Evolutionary conservation across 2,113 vertebrate genomes (phyloP).

Genomic region (Empidonax traillii): DNA sequence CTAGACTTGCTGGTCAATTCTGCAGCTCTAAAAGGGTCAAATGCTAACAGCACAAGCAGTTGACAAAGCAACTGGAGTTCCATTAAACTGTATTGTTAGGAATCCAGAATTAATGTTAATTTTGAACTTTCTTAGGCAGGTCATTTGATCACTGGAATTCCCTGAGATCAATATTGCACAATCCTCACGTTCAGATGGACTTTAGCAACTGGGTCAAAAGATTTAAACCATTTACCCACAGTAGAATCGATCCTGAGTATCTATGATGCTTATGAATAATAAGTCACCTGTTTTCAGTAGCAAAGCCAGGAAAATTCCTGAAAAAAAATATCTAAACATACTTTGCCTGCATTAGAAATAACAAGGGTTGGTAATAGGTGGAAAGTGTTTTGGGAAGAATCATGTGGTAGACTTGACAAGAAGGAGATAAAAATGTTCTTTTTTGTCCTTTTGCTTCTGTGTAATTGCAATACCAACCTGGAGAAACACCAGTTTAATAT

Average conservation of each 20-base stretch:
- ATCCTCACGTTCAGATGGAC: background rate
- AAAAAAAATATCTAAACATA: background rate
- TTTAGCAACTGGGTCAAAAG: background rate
- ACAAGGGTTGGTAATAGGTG: background rate
- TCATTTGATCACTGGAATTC: background rate
- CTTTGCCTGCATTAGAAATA: background rate
- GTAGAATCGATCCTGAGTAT: background rate
- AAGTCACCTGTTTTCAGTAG: background rate
- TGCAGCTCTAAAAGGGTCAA: background rate
- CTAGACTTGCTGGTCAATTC: background rate
- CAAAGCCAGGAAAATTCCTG: background rate
- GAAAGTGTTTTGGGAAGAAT: background rate
- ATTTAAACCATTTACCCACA: background rate
- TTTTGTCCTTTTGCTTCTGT: background rate
- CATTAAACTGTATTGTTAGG: background rate
- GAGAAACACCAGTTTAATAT: background rate
- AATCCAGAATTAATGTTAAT: background rate
- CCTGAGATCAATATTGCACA: background rate
- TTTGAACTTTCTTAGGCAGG: background rate
- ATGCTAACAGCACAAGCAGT: background rate
- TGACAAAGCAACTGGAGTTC: background rate
- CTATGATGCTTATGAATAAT: background rate
- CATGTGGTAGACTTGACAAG: rapidly evolving
- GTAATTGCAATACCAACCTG: background rate
- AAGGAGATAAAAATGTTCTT: background rate